A percentile compares a stretch with the other conserved stretches of the same genome.
These are phyloP conservation scores for Tetragonula clypearis DNA, from an alignment of 1,140 invertebrate genomes.

Conservation along the genomic window DNA sequence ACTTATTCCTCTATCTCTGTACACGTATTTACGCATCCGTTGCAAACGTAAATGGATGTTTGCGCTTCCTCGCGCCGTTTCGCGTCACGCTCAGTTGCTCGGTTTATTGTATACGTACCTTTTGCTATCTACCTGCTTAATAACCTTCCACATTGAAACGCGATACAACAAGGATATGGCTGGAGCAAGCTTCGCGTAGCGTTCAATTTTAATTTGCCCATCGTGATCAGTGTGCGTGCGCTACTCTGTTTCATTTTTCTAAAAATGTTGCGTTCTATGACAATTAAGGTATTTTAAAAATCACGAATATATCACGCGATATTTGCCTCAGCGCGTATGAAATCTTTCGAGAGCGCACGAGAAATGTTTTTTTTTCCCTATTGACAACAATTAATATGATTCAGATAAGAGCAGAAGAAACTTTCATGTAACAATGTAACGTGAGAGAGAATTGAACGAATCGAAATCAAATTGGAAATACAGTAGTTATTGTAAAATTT, in stretches of 20 bases:
- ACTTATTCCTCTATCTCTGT: slow-evolving; percentile 39
- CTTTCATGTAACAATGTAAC: too few species aligned
- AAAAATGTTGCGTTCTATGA: too few species aligned
- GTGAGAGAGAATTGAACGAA: too few species aligned
- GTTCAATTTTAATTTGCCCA: slow-evolving; percentile 17
- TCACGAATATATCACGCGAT: background rate
- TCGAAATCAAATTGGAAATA: too few species aligned
- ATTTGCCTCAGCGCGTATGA: background rate
- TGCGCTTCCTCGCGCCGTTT: slow-evolving; percentile 39
- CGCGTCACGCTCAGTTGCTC: slow-evolving; percentile 36
- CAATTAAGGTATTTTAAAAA: background rate
- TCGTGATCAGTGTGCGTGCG: background rate
- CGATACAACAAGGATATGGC: background rate
- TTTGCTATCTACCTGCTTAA: slow-evolving; percentile 28
- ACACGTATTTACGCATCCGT: slow-evolving; percentile 31
- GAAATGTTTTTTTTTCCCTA: too few species aligned
- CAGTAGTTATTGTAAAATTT: too few species aligned
- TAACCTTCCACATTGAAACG: slow-evolving; percentile 30
- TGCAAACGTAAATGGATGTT: slow-evolving; percentile 40
- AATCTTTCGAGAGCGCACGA: too few species aligned
- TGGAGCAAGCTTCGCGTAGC: background rate
- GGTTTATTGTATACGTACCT: slow-evolving; percentile 35
- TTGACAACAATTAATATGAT: too few species aligned
- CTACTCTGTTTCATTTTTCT: too few species aligned
- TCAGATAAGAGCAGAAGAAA: too few species aligned